Base-by-base conservation (phyloP, 2,888 invertebrate species). In the Troilus luridus region DNA sequence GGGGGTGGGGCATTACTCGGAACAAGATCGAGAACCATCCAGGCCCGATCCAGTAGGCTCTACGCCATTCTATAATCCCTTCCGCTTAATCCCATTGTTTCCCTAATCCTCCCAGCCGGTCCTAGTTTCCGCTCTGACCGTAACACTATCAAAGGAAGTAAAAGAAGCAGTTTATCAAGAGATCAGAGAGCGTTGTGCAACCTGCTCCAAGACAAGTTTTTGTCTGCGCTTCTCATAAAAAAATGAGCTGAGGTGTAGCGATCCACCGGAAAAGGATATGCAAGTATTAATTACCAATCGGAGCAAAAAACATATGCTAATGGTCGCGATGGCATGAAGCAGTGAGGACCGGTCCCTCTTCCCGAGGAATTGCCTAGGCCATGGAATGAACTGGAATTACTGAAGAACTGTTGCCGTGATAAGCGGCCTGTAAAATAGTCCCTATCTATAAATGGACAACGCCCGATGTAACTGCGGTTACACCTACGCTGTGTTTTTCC, bases 181-280 rank as follows among this genome's bases (percentile, higher is more conserved):
- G 72, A 77, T 77, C 72, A 77, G 41, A 27, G 72, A n/a, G 21
- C 56, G 85, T 11, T 21, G 21, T 85, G n/a, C 85, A 85, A 81
- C 81, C 81, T 81, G 81, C 56, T 19, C 56, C 19, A 11, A 56
- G 81, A 81, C 81, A 81, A 85, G 56, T 56, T 85, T 85, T 85
- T 85, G 54, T n/a, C n/a, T n/a, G 56, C 56, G 14, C 56, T 85
- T 85, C 85, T 56, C n/a, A n/a, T 56, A 85, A 85, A 85, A 81
- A 85, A 85, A 56, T 56, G 21, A 54, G 56, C 56, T 85, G 56
- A 85, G 56, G 12, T 41, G 85, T 85, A 85, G n/a, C 85, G 85
- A 85, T 85, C n/a, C 19, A 58, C 85, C 85, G 85, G 85, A 85
- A 85, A 81, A 85, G 85, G 56, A 85, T 85, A 85, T 85, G 85